These are phyloP conservation scores for Hucho hucho DNA, from an alignment of 2,113 vertebrate species.

Conservation along the genomic window DNA sequence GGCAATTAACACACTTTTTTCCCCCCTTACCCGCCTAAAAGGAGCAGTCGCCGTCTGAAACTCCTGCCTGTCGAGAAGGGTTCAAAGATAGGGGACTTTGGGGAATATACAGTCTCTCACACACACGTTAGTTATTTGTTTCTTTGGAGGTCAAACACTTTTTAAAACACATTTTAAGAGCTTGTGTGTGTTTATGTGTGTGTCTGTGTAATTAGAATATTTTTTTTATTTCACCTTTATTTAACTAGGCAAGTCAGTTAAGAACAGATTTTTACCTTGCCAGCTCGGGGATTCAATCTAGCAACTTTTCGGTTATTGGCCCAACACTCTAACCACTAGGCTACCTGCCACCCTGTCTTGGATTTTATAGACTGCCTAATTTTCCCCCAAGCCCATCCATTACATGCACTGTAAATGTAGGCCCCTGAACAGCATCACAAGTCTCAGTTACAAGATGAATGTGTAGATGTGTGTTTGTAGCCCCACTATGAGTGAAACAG, in stretches of 20 bases:
- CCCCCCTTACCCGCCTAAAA: constrained; percentile 70
- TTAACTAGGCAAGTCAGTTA: too few relatives aligned
- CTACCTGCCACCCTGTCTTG: neutral
- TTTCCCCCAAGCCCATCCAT: neutral
- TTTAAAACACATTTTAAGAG: neutral
- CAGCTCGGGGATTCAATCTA: too few relatives aligned
- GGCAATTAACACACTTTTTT: constrained; percentile 77
- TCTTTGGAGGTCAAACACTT: neutral
- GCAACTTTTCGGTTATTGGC: too few relatives aligned
- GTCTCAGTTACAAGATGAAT: neutral
- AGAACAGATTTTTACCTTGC: neutral
- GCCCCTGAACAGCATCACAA: neutral
- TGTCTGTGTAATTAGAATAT: neutral
- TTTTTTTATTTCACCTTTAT: too few relatives aligned
- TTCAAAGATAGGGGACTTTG: constrained; percentile 39
- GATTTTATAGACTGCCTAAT: neutral
- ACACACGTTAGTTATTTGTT: neutral
- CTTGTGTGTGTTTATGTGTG: constrained; percentile 3
- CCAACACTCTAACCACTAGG: too few relatives aligned
- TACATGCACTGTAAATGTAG: neutral
- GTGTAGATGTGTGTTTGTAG: neutral
- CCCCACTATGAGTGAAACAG: constrained; percentile 6
- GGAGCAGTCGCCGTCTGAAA: constrained; percentile 32
- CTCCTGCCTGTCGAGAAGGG: constrained; percentile 21
- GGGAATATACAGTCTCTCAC: constrained; percentile 34